Base-by-base conservation (phyloP, 2,888 invertebrate genomes). In the Xanthorhoe designata region DNA sequence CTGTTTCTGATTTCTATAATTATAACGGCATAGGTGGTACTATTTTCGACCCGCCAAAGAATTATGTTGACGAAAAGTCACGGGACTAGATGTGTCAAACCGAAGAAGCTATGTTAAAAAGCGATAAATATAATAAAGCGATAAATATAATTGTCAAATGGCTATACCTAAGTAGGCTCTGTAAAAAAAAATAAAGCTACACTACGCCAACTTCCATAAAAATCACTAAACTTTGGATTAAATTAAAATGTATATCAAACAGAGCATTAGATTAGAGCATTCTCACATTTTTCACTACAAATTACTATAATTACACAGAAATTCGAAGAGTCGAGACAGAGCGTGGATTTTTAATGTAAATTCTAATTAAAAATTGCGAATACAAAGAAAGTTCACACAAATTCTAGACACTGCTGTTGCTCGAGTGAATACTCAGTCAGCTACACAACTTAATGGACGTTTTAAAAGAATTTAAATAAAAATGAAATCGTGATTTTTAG, bases 301-400 rank as follows among this genome's bases (percentile, higher is more conserved):
- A 59, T 56, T 55, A 61, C 60, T 56, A 55, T 58, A 52, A 64
- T 69, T 57, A 63, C 59, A 61, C 32, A 42, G 61, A 42, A 58
- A 50, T 38, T 32, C 17, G 38, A 52, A 15, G 18, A 2, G 38
- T 62, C 50, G 29, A 66, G 61, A 61, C 59, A 50, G 61, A 42
- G 53, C 53, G 60, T 62, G 57, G 54, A 56, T 61, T 62, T 42
- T 57, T 70, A 64, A 66, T 59, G 42, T 59, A 42, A 51, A 50
- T 29, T 50, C 45, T 64, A 59, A 70, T 64, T 65, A 62, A 55
- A 64, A 52, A 45, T 47, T 15, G 24, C 29, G 35, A 66, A 58
- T 58, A 49, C 3, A 29, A 64, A 35, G 15, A 68, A 61, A 58
- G 19, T 53, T 69, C 51, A 38, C 64, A 53, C 58, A 47, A 38